These are phyloP conservation scores for Antheraea pernyi DNA, from an alignment of 1,140 invertebrate genomes.

Conservation along the genomic window DNA sequence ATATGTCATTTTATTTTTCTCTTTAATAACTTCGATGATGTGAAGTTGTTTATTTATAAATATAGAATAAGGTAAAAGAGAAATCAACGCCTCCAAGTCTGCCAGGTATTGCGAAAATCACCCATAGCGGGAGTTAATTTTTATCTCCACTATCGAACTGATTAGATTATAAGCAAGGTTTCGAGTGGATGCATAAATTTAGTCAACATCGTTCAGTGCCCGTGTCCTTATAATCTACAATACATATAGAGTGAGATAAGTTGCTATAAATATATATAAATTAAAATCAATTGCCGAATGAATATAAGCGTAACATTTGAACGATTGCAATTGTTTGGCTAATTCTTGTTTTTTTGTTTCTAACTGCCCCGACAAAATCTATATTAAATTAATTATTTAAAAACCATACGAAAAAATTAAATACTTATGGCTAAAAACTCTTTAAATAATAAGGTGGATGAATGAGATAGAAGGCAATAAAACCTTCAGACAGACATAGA, in stretches of 20 bases:
- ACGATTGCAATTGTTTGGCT: no score
- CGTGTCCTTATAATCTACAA: not conserved
- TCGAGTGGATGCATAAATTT: not conserved
- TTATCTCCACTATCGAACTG: constrained; percentile 6
- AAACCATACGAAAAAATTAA: no score
- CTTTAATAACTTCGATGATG: not conserved
- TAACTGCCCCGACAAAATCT: no score
- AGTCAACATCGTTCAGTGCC: not conserved
- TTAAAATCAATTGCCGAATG: not conserved
- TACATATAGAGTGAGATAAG: not conserved
- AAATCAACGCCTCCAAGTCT: constrained; percentile 9
- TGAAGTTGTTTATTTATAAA: not conserved
- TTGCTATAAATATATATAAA: not conserved
- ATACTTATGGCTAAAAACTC: no score
- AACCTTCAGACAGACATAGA: no score
- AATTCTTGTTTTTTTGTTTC: no score
- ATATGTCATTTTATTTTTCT: not conserved
- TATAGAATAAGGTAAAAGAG: not conserved
- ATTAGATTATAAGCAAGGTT: constrained; percentile 14
- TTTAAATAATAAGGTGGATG: no score
- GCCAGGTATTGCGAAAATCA: constrained; percentile 8
- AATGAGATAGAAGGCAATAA: no score
- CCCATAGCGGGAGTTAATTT: constrained; percentile 2
- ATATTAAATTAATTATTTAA: no score
- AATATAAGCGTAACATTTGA: no score